Evolutionary conservation across 2,113 vertebrate genomes (phyloP), one percentile per base, ranked within the genome.

Genomic region (Dendropsophus ebraccatus): DNA sequence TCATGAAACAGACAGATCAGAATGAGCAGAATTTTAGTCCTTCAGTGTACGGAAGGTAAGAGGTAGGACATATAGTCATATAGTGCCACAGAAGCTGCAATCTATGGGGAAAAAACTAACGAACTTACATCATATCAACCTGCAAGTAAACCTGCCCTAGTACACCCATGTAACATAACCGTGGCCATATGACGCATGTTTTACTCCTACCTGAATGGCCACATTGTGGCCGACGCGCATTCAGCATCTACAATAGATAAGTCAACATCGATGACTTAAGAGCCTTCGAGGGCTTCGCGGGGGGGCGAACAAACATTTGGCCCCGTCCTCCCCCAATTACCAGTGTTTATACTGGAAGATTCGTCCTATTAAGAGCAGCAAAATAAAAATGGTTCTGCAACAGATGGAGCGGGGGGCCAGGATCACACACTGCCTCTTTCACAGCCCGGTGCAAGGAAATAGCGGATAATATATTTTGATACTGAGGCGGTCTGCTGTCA

Each of bases 381-480:
- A 62, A 84, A 65, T 49, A 76, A 84, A 84, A 76, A 28, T 14
- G 56, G 56, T 52, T 54, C n/a, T 70, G 75, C 70, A 70, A 56
- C 30, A 41, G 58, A n/a, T n/a, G 13, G 74, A 30, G 32, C 52
- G 17, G 5, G n/a, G 56, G 35, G 84, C 75, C 84, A 70, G 50
- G 49, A 37, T 28, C 13, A 56, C 77, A 85, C 84, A 85, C 58
- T 78, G 84, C 25, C 60, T 78, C 84, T 78, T 85, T 85, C 60
- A 85, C 58, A 12, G 74, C 45, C 4, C n/a, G 47, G 45, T 49
- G 73, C 52, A 14, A 50, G 83, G 76, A 85, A 85, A 78, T 70
- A 79, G 12, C 84, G 32, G 37, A 52, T 49, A 84, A 84, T 79
- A 85, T 85, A 85, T 85, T 85, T 79, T 78, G 84, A 70, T 85